Conservation (phyloP, 2,113 vertebrate species). For the Lamprotornis superbus region DNA sequence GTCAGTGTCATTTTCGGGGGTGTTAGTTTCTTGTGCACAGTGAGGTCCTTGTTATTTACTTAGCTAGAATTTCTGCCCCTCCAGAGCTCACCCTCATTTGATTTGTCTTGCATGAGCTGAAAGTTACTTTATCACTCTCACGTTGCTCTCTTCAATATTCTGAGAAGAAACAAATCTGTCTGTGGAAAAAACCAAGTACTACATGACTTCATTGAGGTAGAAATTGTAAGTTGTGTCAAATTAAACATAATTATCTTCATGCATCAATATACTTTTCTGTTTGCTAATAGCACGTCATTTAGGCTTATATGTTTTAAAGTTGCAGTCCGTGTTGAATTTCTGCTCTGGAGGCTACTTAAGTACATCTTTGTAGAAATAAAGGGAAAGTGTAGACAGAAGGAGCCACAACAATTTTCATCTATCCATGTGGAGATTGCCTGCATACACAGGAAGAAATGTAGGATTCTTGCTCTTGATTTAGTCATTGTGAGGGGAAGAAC, state of each 20-base stretch:
- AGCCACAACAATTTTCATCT: neutral
- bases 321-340: neutral
- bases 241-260: neutral
- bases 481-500: neutral
- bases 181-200: neutral
- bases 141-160: neutral
- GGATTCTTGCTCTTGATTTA: neutral
- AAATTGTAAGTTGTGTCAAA: neutral
- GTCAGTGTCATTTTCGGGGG: neutral
- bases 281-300: neutral
- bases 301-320: neutral
- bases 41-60: neutral
- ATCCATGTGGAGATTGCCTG: neutral
- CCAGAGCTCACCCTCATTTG: neutral
- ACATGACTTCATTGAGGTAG: neutral
- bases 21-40: neutral
- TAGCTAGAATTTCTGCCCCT: neutral
- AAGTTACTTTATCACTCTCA: neutral
- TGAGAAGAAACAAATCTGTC: neutral
- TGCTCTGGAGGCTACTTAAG: neutral
- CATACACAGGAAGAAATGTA: neutral
- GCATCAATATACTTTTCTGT: neutral
- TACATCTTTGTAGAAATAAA: neutral
- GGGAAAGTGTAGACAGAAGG: neutral
- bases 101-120: neutral